Evolutionary conservation across 2,113 vertebrate species (phyloP).

Genomic region (Pycnonotus jocosus): DNA sequence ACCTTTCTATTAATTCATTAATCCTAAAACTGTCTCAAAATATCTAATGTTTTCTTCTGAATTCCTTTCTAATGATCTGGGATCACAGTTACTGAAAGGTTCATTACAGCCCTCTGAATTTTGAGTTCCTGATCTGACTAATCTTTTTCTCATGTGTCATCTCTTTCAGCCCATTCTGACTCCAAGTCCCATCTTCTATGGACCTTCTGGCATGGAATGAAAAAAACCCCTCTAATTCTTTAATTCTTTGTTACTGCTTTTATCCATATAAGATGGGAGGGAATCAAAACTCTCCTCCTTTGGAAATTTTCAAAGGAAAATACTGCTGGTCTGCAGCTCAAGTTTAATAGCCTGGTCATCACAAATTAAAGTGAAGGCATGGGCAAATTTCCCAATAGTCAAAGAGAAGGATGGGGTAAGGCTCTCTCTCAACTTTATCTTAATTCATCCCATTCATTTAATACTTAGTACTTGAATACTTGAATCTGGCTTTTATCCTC

Average conservation of each 20-base stretch:
- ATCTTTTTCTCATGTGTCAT: neutral
- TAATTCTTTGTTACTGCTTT: neutral
- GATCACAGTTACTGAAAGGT: neutral
- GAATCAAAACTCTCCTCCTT: neutral
- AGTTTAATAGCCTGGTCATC: neutral
- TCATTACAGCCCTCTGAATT: neutral
- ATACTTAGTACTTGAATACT: neutral
- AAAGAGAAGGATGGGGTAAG: neutral
- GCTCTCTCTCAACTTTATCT: neutral
- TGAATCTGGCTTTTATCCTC: constrained; percentile 1
- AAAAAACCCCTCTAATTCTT: neutral
- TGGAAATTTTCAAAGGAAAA: neutral
- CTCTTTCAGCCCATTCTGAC: neutral
- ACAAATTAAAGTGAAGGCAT: neutral
- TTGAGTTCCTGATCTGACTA: neutral
- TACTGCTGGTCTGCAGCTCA: neutral
- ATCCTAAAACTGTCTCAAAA: neutral
- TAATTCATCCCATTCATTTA: neutral
- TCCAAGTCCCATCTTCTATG: neutral
- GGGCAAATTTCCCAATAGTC: neutral
- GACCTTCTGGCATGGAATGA: neutral
- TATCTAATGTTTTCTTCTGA: neutral
- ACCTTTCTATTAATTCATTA: neutral
- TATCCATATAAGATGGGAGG: neutral
- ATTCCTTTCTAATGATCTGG: neutral